These are phyloP conservation scores for Cygnus buccinator DNA, from an alignment of 2,113 vertebrate species.

Conservation along the genomic window DNA sequence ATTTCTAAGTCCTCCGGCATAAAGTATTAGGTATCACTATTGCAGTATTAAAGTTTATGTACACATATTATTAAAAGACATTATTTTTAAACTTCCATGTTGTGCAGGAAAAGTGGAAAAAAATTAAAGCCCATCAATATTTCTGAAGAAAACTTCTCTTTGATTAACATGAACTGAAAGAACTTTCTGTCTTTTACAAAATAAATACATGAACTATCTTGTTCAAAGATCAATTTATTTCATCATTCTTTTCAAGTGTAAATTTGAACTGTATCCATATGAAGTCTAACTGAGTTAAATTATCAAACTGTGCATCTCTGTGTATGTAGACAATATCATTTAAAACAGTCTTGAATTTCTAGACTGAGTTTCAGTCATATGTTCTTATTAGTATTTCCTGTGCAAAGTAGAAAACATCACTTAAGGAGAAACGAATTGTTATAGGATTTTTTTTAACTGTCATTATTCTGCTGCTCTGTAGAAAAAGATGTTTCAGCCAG, in stretches of 20 bases:
- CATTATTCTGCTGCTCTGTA: not conserved
- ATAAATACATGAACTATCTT: too few species aligned
- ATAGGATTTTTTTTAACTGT: not conserved
- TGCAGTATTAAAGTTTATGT: not conserved
- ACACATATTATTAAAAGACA: not conserved
- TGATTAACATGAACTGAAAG: not conserved
- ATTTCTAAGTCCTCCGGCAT: not conserved
- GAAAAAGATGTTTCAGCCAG: not conserved
- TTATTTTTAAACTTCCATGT: not conserved
- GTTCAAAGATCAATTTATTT: not conserved
- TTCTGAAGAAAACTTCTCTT: not conserved
- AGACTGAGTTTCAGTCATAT: not conserved
- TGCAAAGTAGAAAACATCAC: not conserved
- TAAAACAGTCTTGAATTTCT: not conserved
- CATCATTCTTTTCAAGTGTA: not conserved
- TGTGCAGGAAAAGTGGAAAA: not conserved
- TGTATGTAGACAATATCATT: not conserved
- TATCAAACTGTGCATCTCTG: not conserved
- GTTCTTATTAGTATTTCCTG: not conserved
- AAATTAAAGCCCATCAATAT: not conserved
- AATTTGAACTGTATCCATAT: not conserved
- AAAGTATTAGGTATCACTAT: not conserved
- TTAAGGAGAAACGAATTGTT: not conserved
- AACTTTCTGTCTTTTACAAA: not conserved
- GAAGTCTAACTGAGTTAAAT: not conserved